Evolutionary conservation across 1,140 invertebrate species (phyloP).

Genomic region (Meloidogyne floridensis): DNA sequence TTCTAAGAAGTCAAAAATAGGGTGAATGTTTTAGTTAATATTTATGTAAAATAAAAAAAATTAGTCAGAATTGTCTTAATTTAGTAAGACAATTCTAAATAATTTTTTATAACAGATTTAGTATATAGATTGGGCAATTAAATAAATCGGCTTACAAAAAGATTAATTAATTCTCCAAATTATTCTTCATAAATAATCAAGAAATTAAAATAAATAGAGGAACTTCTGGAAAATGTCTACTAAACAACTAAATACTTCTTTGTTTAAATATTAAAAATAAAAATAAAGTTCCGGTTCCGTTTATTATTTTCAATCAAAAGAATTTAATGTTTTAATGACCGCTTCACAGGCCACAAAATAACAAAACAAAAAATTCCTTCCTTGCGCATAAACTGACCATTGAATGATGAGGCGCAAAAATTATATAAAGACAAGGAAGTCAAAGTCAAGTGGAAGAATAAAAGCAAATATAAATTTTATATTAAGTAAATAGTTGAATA

Average conservation of each 20-base stretch:
- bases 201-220: neutral
- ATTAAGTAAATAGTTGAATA: neutral
- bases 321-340: neutral
- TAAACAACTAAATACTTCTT: neutral
- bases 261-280: too few species aligned
- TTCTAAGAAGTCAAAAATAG: too few species aligned
- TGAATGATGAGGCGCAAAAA: neutral
- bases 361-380: neutral
- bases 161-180: neutral
- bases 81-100: too few species aligned
- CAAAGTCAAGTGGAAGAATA: neutral
- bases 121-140: neutral
- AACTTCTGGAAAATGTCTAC: neutral
- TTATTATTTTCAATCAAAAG: neutral
- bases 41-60: too few species aligned
- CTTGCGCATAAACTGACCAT: neutral
- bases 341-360: neutral
- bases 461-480: neutral
- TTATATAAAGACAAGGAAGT: neutral
- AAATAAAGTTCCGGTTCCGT: neutral
- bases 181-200: neutral
- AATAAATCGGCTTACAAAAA: neutral
- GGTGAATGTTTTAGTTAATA: too few species aligned
- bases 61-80: too few species aligned
- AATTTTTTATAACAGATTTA: too few species aligned